These are phyloP conservation scores for Sterrhoptilus dennistouni DNA, from an alignment of 2,113 vertebrate species.

Conservation along the genomic window DNA sequence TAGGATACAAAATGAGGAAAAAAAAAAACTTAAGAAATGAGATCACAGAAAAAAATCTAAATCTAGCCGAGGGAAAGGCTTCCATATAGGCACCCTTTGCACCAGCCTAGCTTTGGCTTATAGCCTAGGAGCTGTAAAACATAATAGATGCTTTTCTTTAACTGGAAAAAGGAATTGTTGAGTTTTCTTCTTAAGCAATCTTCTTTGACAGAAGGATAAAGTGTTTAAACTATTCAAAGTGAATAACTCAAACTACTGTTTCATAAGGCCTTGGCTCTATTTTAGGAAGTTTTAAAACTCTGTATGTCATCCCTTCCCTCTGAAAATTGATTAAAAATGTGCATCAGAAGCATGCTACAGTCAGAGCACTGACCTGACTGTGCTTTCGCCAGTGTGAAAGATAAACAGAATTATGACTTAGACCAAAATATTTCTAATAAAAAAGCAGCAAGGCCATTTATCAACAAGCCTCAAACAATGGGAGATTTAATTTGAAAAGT, in stretches of 20 bases:
- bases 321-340: background rate
- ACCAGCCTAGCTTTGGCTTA: background rate
- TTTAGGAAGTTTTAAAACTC: background rate
- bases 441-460: background rate
- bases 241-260: background rate
- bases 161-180: background rate
- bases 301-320: background rate
- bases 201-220: background rate
- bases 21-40: background rate
- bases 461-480: background rate
- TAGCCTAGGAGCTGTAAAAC: background rate
- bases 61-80: background rate
- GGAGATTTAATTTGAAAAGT: slow-evolving; percentile 26
- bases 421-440: slow-evolving; percentile 16
- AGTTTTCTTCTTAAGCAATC: background rate
- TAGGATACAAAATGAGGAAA: background rate
- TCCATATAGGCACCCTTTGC: background rate
- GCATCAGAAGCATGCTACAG: background rate
- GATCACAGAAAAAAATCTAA: background rate
- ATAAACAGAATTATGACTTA: background rate
- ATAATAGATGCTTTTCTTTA: background rate
- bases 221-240: background rate
- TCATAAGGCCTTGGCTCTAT: background rate
- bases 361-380: background rate
- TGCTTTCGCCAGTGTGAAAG: background rate